Evolutionary conservation across 1,140 invertebrate genomes (phyloP), one percentile per base, ranked within the genome.

Genomic region (Aphaenogaster ashmeadi): DNA sequence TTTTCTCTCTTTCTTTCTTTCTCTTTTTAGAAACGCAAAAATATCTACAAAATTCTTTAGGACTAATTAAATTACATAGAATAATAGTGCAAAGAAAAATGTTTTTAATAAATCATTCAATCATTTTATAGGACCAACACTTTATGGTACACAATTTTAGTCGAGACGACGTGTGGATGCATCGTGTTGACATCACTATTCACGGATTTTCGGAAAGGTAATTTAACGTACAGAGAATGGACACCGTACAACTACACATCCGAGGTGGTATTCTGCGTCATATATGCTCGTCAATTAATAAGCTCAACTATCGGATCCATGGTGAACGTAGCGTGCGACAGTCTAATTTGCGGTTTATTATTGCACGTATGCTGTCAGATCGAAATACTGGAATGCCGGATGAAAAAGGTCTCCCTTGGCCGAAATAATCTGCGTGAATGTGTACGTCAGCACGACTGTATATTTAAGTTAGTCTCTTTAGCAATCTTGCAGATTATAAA

Each of bases 191-290:
- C 67, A 9, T 89, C 92, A 0, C 18, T 91, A 18, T 56, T 92
- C 0, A 52, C 87, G 3, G 58, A 87, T 15, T 52, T 90, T 27
- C 77, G 72, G 0, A 52, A 86, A 15, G 36, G 67, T 21, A 85
- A 71, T n/a, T 41, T 91, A 56, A 72, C 87, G 9, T 89, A 88
- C 21, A 90, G 88, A 13, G 90, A 85, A 0, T 93, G 92, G 90
- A 18, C 89, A 21, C 92, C 92, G 0, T 92, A 88, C 54, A 74
- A 91, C 27, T 71, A 85, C 6, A 69, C 52, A 3, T n/a, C 75
- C n/a, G 13, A 36, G 13, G 13, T n/a, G 7, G 27, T 87, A 8
- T 92, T 79, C 15, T 89, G 62, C 58, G 0, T 90, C 0, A 66
- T 77, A 0, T 89, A 87, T 3, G 3, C 79, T 38, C 87, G 90